Conservation (phyloP, 2,113 vertebrate species). For the Gymnogyps californianus region DNA sequence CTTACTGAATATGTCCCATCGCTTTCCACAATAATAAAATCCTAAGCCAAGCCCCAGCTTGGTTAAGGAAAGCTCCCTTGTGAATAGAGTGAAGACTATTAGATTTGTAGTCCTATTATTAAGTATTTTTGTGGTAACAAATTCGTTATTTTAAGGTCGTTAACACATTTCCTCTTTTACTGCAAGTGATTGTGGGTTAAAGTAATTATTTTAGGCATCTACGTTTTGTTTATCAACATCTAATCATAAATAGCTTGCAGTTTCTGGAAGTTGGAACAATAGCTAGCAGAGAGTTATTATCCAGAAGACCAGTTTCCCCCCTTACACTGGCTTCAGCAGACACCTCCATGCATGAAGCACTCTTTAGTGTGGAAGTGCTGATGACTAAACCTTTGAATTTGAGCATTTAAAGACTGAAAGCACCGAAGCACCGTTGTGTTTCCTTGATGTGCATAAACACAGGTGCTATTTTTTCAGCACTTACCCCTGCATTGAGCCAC, state of each 20-base stretch:
- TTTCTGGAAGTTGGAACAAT: background rate
- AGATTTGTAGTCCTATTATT: background rate
- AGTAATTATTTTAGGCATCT: background rate
- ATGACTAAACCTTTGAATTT: background rate
- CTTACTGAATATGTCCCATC: background rate
- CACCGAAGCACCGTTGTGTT: background rate
- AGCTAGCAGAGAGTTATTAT: background rate
- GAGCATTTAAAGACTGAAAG: background rate
- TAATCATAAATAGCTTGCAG: background rate
- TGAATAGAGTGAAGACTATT: background rate
- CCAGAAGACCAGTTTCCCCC: background rate
- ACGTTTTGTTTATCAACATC: background rate
- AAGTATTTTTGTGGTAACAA: slow-evolving; percentile 16
- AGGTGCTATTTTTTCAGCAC: background rate
- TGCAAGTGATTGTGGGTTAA: background rate
- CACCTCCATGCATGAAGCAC: background rate
- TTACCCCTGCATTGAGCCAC: background rate
- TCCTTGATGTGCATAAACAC: background rate
- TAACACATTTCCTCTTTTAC: slow-evolving; percentile 16
- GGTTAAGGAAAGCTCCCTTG: background rate
- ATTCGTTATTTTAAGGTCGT: slow-evolving; percentile 20
- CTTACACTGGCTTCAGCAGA: background rate
- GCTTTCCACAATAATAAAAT: background rate
- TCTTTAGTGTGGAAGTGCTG: background rate
- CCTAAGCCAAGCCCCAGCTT: background rate